Evolutionary conservation across 2,797 vertebrate species (phyloP).

Genomic region (Loriculus beryllinus): DNA sequence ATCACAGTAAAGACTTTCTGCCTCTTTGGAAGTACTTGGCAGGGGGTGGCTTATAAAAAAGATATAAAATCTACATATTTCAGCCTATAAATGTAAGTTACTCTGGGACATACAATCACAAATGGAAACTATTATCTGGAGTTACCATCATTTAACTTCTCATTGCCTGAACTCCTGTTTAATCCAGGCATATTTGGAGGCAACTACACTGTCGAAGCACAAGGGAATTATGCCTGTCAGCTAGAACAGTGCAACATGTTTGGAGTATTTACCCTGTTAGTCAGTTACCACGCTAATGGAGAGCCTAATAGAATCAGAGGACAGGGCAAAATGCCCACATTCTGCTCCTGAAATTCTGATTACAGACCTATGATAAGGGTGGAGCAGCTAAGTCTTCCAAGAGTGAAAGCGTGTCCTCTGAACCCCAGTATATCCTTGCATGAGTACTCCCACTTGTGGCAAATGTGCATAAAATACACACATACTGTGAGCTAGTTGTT

Average conservation of each 20-base stretch:
- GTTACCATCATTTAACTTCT: not conserved
- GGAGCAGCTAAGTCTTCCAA: not conserved
- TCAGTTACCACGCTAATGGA: not conserved
- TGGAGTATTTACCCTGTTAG: not conserved
- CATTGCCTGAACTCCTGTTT: not conserved
- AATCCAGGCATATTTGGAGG: not conserved
- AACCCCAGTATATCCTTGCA: rapidly evolving
- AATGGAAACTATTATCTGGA: not conserved
- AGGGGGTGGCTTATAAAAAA: rapidly evolving
- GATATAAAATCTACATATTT: not conserved
- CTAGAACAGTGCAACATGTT: not conserved
- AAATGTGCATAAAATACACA: not conserved
- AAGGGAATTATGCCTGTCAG: not conserved
- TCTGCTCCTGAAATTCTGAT: not conserved
- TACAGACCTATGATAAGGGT: not conserved
- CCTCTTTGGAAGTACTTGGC: not conserved
- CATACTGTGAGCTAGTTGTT: not conserved
- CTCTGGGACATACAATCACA: rapidly evolving
- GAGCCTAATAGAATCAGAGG: not conserved
- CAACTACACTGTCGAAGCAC: not conserved
- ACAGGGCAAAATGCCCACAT: not conserved
- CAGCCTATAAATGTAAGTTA: not conserved
- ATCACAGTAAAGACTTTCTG: not conserved
- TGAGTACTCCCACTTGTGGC: not conserved
- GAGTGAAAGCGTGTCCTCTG: not conserved